phyloP scores from a whole-genome alignment of 2,888 invertebrate genomes.

The Himalopsyche tibetana region DNA sequence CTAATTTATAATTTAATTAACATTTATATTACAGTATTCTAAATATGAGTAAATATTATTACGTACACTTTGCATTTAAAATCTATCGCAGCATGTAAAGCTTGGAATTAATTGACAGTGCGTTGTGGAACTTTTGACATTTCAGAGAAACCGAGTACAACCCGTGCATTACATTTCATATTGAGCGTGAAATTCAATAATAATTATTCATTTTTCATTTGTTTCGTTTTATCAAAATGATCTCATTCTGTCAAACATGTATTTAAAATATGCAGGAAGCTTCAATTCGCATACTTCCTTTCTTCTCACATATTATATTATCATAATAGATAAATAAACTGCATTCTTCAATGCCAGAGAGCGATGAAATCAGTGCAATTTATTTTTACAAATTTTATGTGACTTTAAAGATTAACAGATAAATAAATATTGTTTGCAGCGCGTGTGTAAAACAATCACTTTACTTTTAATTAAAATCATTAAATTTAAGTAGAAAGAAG shows the following conservation, averaged over 20 bases:
- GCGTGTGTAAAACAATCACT: background rate
- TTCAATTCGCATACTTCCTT: too few relatives aligned
- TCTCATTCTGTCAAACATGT: too few relatives aligned
- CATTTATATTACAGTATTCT: constrained; percentile 16
- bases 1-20: background rate
- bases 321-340: background rate
- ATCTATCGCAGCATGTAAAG: constrained; percentile 30
- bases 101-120: constrained; percentile 34
- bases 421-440: background rate
- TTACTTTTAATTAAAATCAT: too few relatives aligned
- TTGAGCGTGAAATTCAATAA: too few relatives aligned
- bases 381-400: background rate
- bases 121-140: constrained; percentile 23
- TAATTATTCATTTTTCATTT: too few relatives aligned
- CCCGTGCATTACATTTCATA: background rate
- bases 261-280: too few relatives aligned
- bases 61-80: constrained; percentile 19
- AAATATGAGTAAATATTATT: constrained; percentile 26
- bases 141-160: background rate
- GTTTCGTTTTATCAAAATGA: too few relatives aligned
- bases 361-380: constrained; percentile 6
- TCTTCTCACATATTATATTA: too few relatives aligned
- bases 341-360: background rate
- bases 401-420: background rate
- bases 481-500: too few relatives aligned